A percentile compares a stretch with the other conserved stretches of the same genome.
Evolutionary conservation across 2,888 invertebrate genomes (phyloP).

Genomic region (Mythimna loreyi): DNA sequence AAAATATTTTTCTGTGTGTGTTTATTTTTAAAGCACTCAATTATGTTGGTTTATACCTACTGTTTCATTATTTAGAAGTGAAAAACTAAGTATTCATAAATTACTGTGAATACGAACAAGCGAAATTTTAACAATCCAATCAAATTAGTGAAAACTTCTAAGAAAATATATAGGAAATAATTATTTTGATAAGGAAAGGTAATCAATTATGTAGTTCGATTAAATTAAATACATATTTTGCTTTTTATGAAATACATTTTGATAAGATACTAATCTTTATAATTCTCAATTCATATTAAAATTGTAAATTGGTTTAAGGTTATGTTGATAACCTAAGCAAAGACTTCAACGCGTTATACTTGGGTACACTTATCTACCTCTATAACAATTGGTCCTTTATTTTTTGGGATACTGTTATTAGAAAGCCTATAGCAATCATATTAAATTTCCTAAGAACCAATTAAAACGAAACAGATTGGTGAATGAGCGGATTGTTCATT

Average conservation of each 20-base stretch:
- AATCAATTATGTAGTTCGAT: neutral
- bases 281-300: neutral
- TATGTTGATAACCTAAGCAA: conserved; percentile 60
- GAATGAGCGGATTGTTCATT: conserved; percentile 59
- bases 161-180: neutral
- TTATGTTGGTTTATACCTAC: too few relatives aligned
- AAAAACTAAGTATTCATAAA: too few relatives aligned
- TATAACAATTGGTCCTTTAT: neutral
- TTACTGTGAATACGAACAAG: neutral
- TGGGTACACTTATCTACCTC: neutral
- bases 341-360: conserved; percentile 75
- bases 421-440: conserved; percentile 27
- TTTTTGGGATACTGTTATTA: conserved; percentile 17
- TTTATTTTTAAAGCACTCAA: too few relatives aligned
- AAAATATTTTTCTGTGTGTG: neutral
- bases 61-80: too few relatives aligned
- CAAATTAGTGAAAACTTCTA: too few relatives aligned
- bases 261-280: neutral
- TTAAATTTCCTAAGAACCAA: conserved; percentile 48
- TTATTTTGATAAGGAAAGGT: neutral
- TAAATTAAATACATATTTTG: neutral
- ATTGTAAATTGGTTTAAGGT: neutral
- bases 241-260: neutral
- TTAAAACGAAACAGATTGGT: conserved; percentile 55
- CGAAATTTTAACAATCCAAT: neutral